phyloP scores from a whole-genome alignment of 2,113 vertebrate genomes.

The Microtus oregoni region DNA sequence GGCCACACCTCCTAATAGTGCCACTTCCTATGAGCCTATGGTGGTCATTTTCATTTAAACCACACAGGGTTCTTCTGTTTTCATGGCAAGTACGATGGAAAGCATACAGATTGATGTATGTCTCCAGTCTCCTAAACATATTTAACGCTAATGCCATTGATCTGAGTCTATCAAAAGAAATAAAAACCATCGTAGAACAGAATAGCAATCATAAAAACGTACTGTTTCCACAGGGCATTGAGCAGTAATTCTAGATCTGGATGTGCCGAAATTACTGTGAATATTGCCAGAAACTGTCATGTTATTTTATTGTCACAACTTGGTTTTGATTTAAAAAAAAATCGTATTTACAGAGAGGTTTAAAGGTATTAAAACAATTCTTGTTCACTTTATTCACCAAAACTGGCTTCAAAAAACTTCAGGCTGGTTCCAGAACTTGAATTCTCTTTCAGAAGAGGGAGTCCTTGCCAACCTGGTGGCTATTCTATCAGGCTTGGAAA shows the following conservation, averaged over 20 bases:
- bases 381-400: slow-evolving; percentile 32
- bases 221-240: slow-evolving; percentile 14
- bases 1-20: background rate
- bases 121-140: background rate
- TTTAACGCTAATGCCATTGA: background rate
- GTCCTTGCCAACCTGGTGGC: slow-evolving; percentile 55
- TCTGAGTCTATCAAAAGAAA: background rate
- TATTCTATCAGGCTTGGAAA: slow-evolving; percentile 64
- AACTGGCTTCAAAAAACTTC: slow-evolving; percentile 40
- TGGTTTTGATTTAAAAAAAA: slow-evolving; percentile 20
- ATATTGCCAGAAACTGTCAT: background rate
- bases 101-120: background rate
- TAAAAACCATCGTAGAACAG: slow-evolving; percentile 34
- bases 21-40: background rate
- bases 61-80: background rate
- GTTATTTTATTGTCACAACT: slow-evolving; percentile 10
- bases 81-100: background rate
- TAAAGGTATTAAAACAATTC: slow-evolving; percentile 29
- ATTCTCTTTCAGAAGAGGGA: slow-evolving; percentile 34
- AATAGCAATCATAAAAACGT: slow-evolving; percentile 20
- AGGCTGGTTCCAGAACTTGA: slow-evolving; percentile 32
- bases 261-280: background rate
- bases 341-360: background rate
- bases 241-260: background rate
- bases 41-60: background rate